Conservation (phyloP, 2,888 invertebrate genomes). For the Drosophila suboccidentalis region DNA sequence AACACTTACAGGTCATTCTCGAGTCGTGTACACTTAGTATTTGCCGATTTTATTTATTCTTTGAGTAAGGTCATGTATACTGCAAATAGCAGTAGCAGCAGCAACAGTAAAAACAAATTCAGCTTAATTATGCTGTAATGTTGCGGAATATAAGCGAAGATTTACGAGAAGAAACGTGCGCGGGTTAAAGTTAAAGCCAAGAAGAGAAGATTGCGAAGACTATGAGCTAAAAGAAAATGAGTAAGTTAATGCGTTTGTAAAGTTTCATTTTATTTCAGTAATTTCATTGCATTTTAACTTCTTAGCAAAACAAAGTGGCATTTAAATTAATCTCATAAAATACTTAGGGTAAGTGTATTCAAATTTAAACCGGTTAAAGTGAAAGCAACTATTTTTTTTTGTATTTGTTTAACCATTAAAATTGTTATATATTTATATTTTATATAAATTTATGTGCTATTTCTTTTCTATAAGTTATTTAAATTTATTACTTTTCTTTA, state of each 20-base stretch:
- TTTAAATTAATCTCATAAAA: constrained; percentile 9
- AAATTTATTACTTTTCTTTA: background rate
- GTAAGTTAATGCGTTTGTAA: constrained; percentile 35
- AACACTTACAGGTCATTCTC: constrained; percentile 10
- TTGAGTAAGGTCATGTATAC: constrained; percentile 51
- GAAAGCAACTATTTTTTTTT: background rate
- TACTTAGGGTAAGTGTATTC: background rate
- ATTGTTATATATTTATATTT: too few relatives aligned
- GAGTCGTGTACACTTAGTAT: background rate
- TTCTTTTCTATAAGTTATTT: too few relatives aligned
- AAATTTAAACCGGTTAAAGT: background rate
- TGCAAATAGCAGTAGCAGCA: constrained; percentile 22
- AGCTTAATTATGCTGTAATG: constrained; percentile 63
- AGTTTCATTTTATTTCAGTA: constrained; percentile 1
- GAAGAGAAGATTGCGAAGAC: constrained; percentile 19
- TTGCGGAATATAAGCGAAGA: constrained; percentile 52
- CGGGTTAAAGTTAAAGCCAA: constrained; percentile 18
- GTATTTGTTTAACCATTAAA: too few relatives aligned
- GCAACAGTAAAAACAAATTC: constrained; percentile 36
- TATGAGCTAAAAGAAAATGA: constrained; percentile 32
- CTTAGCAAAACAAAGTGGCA: background rate
- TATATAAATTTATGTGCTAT: too few relatives aligned
- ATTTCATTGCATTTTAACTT: background rate
- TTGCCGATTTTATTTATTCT: constrained; percentile 8
- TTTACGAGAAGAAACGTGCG: constrained; percentile 44